Base-by-base conservation (phyloP, 2,797 vertebrate genomes). In the Nannoperca obscura region DNA sequence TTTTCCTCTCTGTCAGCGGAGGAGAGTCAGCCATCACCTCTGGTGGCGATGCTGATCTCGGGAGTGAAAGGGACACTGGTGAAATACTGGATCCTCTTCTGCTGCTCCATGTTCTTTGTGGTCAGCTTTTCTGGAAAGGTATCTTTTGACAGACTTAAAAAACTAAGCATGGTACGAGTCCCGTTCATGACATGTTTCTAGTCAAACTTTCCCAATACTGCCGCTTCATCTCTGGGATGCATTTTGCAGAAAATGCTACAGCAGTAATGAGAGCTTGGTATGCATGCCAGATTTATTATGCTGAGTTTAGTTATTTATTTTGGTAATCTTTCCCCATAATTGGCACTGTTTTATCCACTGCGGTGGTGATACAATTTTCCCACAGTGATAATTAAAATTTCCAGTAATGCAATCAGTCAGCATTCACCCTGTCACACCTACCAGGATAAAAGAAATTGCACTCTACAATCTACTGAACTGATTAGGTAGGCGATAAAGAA, bases 41-140 rank as follows among this genome's bases (percentile, higher is more conserved):
- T 96, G 49, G 76, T 94, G 55, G 88, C 87, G 3, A 78, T 95
- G 86, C 42, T 96, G 47, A 94, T 94, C 55, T 73, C 89, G 13
- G 85, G 94, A 34, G 70, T 96, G 1, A 95, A 93, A 72, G 93
- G 90, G 36, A 59, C 47, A 0, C 83, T 94, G 74, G 94, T 94
- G 64, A 95, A 97, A 86, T 94, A 94, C 88, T 95, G 94, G 95
- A 95, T 96, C 78, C 91, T 94, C 62, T 93, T 95, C 90, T 96
- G 96, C 66, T 94, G 94, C 66, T 92, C 91, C 75, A 94, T 96
- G 92, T 95, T 96, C 88, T 95, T 95, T 71, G 74, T 95, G 19
- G 76, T 95, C 90, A 96, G 96, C 91, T 96, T 96, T 81, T 91
- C 86, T 2, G 94, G 95, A 80, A 95, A 94, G 72, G 93, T 94